A percentile compares a stretch with the other conserved stretches of the same genome.
phyloP scores from a whole-genome alignment of 2,888 invertebrate species.

The Caenorhabditis sp. region DNA sequence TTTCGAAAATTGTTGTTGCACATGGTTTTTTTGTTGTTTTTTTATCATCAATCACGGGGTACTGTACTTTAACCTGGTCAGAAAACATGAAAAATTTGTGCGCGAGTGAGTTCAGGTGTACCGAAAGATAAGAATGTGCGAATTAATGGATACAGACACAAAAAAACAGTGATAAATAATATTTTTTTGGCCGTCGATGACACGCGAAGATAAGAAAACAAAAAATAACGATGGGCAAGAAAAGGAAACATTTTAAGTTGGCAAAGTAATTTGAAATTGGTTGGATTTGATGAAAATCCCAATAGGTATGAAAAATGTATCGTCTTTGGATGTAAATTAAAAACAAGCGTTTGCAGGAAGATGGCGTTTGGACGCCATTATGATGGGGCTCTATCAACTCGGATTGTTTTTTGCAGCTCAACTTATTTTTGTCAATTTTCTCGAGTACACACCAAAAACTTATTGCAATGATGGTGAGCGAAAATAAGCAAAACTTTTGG shows the following conservation, averaged over 20 bases:
- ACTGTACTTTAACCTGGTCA: not conserved
- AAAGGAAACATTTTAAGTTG: not conserved
- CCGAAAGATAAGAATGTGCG: not conserved
- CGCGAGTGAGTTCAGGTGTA: not conserved
- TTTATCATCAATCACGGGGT: not conserved
- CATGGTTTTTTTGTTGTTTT: not conserved
- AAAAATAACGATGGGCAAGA: not conserved
- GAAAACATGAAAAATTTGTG: not conserved
- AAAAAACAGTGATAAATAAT: not conserved
- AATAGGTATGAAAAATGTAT: not conserved
- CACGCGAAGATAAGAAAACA: not conserved
- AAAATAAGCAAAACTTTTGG: not conserved
- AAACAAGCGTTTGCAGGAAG: conserved; percentile 7
- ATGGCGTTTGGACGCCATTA: conserved; percentile 29
- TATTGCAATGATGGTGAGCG: conserved; percentile 19
- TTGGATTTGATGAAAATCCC: not conserved
- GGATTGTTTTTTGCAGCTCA: conserved; percentile 36
- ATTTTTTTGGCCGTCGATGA: not conserved
- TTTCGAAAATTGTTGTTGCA: not conserved
- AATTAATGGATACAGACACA: not conserved
- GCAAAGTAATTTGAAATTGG: not conserved
- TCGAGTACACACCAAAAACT: conserved; percentile 36
- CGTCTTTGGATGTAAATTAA: too few species aligned
- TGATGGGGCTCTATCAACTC: conserved; percentile 29
- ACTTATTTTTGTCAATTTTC: conserved; percentile 30